These are phyloP conservation scores for Gastrophryne carolinensis DNA, from an alignment of 2,797 vertebrate species.

Conservation along the genomic window DNA sequence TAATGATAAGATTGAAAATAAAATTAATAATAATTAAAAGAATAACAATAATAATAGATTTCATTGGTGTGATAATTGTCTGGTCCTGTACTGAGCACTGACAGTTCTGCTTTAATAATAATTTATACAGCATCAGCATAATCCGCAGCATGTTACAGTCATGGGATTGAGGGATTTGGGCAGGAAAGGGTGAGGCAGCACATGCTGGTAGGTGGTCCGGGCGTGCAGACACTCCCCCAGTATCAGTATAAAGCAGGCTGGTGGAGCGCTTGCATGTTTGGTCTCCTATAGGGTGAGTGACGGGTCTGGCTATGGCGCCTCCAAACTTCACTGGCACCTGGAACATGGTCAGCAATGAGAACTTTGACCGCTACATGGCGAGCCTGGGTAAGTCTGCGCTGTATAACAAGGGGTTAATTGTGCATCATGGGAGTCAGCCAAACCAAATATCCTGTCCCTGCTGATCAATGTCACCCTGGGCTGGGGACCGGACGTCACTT, in stretches of 20 bases:
- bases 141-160: too few species aligned
- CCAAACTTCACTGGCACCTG: slow-evolving; percentile 80
- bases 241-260: neutral
- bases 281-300: neutral
- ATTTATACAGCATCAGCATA: too few species aligned
- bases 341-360: slow-evolving; percentile 80
- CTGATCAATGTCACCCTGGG: too few species aligned
- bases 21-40: too few species aligned
- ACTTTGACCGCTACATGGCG: slow-evolving; percentile 81
- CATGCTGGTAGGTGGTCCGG: neutral
- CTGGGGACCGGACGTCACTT: too few species aligned
- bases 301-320: slow-evolving; percentile 12
- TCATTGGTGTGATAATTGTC: too few species aligned
- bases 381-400: slow-evolving; percentile 72
- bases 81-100: too few species aligned
- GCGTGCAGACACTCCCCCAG: neutral
- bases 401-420: neutral
- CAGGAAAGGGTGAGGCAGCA: slow-evolving; percentile 3
- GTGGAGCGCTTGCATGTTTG: neutral
- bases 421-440: neutral
- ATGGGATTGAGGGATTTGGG: too few species aligned
- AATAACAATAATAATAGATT: too few species aligned
- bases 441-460: neutral
- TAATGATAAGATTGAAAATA: too few species aligned
- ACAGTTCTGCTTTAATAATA: too few species aligned